phyloP scores from a whole-genome alignment of 2,888 invertebrate genomes.

The Drosophila birchii region DNA sequence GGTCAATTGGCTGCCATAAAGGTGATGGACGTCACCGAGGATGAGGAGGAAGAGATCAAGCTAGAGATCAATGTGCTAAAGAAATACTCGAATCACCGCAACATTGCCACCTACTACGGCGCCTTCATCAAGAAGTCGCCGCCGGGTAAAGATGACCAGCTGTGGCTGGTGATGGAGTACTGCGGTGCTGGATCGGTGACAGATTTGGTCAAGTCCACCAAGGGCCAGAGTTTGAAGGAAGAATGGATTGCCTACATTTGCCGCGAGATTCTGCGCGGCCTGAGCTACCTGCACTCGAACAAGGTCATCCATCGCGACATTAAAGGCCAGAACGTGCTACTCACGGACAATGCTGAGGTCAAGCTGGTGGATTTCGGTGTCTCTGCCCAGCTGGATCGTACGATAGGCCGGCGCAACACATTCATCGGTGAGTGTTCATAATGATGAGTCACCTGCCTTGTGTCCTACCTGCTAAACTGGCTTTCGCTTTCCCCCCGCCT shows the following conservation, averaged over 20 bases:
- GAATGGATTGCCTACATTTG: slow-evolving; percentile 99
- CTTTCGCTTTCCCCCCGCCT: slow-evolving; percentile 11
- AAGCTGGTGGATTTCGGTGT: slow-evolving; percentile 99
- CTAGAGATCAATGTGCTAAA: slow-evolving; percentile 99
- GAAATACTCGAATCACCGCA: slow-evolving; percentile 99
- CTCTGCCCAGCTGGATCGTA: slow-evolving; percentile 99
- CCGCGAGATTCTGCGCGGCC: slow-evolving; percentile 96
- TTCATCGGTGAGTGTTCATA: slow-evolving; percentile 89
- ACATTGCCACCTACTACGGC: slow-evolving; percentile 99
- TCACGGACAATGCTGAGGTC: slow-evolving; percentile 99
- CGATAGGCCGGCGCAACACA: slow-evolving; percentile 99
- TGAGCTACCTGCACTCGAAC: slow-evolving; percentile 98
- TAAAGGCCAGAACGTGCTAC: slow-evolving; percentile 99
- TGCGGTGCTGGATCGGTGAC: slow-evolving; percentile 99
- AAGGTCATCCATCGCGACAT: slow-evolving; percentile 99
- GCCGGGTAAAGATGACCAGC: slow-evolving; percentile 99
- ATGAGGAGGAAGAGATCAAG: slow-evolving; percentile 99
- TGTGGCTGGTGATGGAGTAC: slow-evolving; percentile 99
- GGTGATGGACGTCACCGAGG: slow-evolving; percentile 99
- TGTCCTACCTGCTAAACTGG: slow-evolving; percentile 39
- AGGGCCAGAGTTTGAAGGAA: slow-evolving; percentile 98
- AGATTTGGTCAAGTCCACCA: slow-evolving; percentile 99
- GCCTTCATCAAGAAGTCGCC: slow-evolving; percentile 99
- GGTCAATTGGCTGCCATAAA: slow-evolving; percentile 99
- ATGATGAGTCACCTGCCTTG: slow-evolving; percentile 21